Percentiles rank a stretch among this genome's conserved stretches.
phyloP scores from a whole-genome alignment of 2,888 invertebrate genomes.

The Fissipunctia ypsillon region DNA sequence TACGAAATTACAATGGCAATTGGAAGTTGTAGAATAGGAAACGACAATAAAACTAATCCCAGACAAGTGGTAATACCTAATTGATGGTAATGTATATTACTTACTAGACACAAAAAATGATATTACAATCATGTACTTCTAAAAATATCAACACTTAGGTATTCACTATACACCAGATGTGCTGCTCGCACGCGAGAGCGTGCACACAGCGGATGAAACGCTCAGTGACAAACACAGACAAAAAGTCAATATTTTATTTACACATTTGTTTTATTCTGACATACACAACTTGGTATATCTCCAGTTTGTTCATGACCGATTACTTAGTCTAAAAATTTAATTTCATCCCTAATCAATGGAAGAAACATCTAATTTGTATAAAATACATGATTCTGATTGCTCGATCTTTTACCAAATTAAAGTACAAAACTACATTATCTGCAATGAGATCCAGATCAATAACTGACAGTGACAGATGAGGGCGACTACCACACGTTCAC shows the following conservation, averaged over 20 bases:
- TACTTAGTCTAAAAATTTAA: constrained; percentile 84
- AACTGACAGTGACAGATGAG: constrained; percentile 73
- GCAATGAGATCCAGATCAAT: constrained; percentile 87
- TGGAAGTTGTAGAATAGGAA: constrained; percentile 24
- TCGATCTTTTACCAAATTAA: constrained; percentile 84
- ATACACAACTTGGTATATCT: constrained; percentile 87
- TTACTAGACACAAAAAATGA: constrained; percentile 32
- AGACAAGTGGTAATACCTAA: constrained; percentile 61
- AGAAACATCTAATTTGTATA: constrained; percentile 87
- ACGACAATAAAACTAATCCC: constrained; percentile 60
- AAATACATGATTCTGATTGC: constrained; percentile 89
- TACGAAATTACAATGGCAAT: not conserved
- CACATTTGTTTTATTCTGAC: constrained; percentile 87
- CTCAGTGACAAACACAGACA: constrained; percentile 76
- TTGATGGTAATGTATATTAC: constrained; percentile 50
- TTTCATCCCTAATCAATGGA: constrained; percentile 87
- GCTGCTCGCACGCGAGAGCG: constrained; percentile 19
- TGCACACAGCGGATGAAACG: constrained; percentile 36
- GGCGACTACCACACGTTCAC: constrained; percentile 71
- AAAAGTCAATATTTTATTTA: constrained; percentile 89
- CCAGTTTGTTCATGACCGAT: constrained; percentile 89
- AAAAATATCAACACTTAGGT: constrained; percentile 41
- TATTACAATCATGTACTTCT: constrained; percentile 43
- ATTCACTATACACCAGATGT: constrained; percentile 32
- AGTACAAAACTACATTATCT: constrained; percentile 88